A percentile compares a stretch with the other conserved stretches of the same genome.
These are phyloP conservation scores for Esox masquinongy DNA, from an alignment of 2,797 vertebrate genomes.

Conservation along the genomic window DNA sequence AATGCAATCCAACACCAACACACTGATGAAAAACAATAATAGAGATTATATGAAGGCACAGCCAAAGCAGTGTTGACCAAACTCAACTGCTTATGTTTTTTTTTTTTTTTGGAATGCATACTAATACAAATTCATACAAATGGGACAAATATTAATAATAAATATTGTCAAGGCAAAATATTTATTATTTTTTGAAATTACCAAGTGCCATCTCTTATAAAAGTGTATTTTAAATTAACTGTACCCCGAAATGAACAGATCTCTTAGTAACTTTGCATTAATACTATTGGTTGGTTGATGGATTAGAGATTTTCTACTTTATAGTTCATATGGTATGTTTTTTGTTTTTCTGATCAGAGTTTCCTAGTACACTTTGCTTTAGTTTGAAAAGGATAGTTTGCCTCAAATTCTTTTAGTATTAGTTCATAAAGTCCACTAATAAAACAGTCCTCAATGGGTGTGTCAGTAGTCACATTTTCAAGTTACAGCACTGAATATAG, in stretches of 20 bases:
- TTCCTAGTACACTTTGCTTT: no score
- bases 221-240: neutral
- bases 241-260: neutral
- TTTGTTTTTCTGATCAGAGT: neutral
- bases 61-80: slow-evolving; percentile 54
- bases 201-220: slow-evolving; percentile 45
- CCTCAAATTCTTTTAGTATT: no score
- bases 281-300: neutral
- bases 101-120: slow-evolving; percentile 64
- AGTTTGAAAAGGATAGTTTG: no score
- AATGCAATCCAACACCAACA: slow-evolving; percentile 11
- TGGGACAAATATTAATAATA: slow-evolving; percentile 47
- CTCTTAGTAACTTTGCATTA: neutral
- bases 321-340: neutral
- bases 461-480: no score
- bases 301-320: neutral
- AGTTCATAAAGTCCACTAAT: no score
- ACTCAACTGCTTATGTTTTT: slow-evolving; percentile 55
- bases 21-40: slow-evolving; percentile 21
- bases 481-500: no score
- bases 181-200: slow-evolving; percentile 70
- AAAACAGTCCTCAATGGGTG: no score
- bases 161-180: slow-evolving; percentile 76
- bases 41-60: slow-evolving; percentile 61
- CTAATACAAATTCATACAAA: slow-evolving; percentile 59